These are phyloP conservation scores for Eumaeus atala DNA, from an alignment of 1,140 invertebrate species.

Conservation along the genomic window DNA sequence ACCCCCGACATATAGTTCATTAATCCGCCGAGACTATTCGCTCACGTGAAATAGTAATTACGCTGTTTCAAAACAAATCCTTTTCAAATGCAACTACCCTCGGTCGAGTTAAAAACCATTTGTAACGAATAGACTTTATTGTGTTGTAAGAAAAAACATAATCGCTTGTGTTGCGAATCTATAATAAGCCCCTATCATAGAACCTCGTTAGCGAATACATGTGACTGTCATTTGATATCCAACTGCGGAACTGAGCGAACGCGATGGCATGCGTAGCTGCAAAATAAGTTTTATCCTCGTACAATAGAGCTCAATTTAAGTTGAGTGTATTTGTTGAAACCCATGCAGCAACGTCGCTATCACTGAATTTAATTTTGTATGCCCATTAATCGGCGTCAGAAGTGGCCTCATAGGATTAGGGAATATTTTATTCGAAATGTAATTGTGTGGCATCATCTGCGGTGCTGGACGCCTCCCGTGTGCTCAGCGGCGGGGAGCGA, in stretches of 20 bases:
- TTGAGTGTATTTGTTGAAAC: constrained; percentile 21
- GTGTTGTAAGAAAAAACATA: constrained; percentile 29
- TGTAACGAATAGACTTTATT: constrained; percentile 15
- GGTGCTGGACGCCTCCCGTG: constrained; percentile 7
- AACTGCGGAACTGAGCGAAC: constrained; percentile 31
- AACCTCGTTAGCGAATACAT: constrained; percentile 61
- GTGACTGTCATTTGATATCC: constrained; percentile 64
- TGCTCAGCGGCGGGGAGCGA: neutral
- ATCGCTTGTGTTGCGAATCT: constrained; percentile 26
- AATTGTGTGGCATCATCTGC: constrained; percentile 30
- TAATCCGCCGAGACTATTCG: constrained; percentile 35
- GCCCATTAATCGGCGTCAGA: constrained; percentile 55
- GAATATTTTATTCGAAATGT: constrained; percentile 52
- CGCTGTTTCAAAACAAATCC: constrained; percentile 45
- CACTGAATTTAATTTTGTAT: constrained; percentile 62
- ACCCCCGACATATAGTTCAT: constrained; percentile 23
- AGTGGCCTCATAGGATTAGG: constrained; percentile 49
- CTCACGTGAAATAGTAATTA: constrained; percentile 51
- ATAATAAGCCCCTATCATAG: constrained; percentile 48
- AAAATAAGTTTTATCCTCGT: constrained; percentile 35
- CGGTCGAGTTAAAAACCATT: constrained; percentile 18
- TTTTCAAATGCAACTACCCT: constrained; percentile 34
- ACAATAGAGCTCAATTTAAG: constrained; percentile 32
- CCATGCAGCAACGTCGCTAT: constrained; percentile 47
- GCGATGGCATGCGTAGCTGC: constrained; percentile 19